phyloP scores from a whole-genome alignment of 2,888 invertebrate species.

The Leptarthrus brevirostris region DNA sequence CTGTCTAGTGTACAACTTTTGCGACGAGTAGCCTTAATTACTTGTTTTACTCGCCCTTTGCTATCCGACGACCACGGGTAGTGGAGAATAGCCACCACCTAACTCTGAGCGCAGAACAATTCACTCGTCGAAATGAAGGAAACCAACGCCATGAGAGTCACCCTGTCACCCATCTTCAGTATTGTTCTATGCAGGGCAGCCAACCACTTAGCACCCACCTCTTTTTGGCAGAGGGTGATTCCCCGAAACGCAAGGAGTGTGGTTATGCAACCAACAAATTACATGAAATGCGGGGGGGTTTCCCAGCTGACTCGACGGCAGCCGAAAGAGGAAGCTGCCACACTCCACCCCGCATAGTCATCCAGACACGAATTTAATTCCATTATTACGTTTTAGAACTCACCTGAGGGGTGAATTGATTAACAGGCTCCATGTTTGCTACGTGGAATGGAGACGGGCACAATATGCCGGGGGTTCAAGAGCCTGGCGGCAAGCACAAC shows the following conservation, averaged over 20 bases:
- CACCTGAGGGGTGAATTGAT: conserved; percentile 59
- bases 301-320: conserved; percentile 5
- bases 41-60: conserved; percentile 54
- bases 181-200: conserved; percentile 20
- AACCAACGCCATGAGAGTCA: neutral
- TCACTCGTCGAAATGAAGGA: neutral
- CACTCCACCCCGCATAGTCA: conserved; percentile 35
- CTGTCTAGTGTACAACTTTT: conserved; percentile 53
- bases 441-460: neutral
- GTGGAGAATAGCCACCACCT: conserved; percentile 7
- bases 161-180: neutral
- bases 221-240: conserved; percentile 21
- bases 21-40: conserved; percentile 56
- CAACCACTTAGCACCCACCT: conserved; percentile 52
- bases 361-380: conserved; percentile 59
- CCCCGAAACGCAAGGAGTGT: conserved; percentile 47
- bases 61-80: conserved; percentile 9
- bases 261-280: conserved; percentile 54
- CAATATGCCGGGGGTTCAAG: conserved; percentile 3
- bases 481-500: conserved; percentile 1
- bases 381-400: conserved; percentile 59
- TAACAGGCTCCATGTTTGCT: conserved; percentile 55
- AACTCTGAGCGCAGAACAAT: neutral
- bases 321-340: neutral
- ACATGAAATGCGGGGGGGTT: conserved; percentile 47